phyloP scores from a whole-genome alignment of 2,797 vertebrate species.

The Hipposideros larvatus region DNA sequence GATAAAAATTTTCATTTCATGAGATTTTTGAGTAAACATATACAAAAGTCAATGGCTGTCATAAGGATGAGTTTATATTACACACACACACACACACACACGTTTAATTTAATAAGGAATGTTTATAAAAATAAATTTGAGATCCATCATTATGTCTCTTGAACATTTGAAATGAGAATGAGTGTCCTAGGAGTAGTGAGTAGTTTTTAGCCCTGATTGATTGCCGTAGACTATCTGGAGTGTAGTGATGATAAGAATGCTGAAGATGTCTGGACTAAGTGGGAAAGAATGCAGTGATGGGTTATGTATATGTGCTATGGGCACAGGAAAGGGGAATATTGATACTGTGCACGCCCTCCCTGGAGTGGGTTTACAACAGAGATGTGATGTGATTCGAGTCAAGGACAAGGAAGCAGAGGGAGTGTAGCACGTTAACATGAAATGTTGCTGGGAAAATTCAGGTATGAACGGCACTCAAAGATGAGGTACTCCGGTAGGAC shows the following conservation, averaged over 20 bases:
- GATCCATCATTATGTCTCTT: not conserved
- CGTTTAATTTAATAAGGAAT: not conserved
- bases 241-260: not conserved
- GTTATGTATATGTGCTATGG: not conserved
- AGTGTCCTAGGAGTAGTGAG: not conserved
- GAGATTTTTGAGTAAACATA: not conserved
- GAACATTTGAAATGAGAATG: not conserved
- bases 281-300: not conserved
- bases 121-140: constrained; percentile 17
- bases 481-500: not conserved
- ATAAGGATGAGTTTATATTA: not conserved
- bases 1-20: not conserved
- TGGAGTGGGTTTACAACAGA: not conserved
- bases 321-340: not conserved
- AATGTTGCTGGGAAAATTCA: not conserved
- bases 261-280: not conserved
- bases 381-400: not conserved
- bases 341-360: not conserved
- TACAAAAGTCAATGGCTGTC: not conserved
- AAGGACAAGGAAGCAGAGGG: not conserved
- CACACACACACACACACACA: not conserved
- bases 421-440: not conserved
- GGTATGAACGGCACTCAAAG: not conserved
- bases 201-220: not conserved
- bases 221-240: not conserved